Evolutionary conservation across 2,888 invertebrate species (phyloP).

Genomic region (Trissoscelio sp.): DNA sequence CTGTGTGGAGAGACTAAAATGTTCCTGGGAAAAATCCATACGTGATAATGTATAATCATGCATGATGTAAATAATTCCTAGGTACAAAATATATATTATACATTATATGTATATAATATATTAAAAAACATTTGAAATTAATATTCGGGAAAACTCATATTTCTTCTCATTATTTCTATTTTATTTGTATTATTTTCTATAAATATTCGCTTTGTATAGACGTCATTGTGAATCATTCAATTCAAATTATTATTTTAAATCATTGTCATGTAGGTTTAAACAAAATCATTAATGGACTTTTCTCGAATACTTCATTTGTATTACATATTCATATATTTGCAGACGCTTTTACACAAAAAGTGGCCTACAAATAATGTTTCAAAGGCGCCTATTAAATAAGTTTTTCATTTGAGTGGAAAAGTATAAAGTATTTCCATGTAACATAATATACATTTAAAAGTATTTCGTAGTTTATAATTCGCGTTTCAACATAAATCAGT

Average conservation of each 20-base stretch:
- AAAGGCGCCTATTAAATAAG: constrained; percentile 38
- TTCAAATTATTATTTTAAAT: constrained; percentile 6
- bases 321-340: constrained; percentile 23
- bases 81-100: constrained; percentile 14
- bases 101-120: constrained; percentile 14
- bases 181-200: not conserved
- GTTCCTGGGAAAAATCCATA: constrained; percentile 56
- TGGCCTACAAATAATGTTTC: constrained; percentile 54
- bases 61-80: constrained; percentile 43
- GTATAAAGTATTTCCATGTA: constrained; percentile 7
- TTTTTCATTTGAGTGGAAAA: constrained; percentile 32
- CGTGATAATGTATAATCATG: constrained; percentile 55
- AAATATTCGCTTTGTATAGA: no score
- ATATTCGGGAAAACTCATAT: constrained; percentile 17
- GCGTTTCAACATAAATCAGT: constrained; percentile 9
- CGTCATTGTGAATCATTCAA: no score
- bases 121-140: constrained; percentile 3
- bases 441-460: constrained; percentile 3
- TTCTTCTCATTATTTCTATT: not conserved
- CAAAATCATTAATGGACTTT: constrained; percentile 45
- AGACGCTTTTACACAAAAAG: constrained; percentile 42
- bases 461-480: constrained; percentile 16
- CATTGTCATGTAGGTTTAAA: constrained; percentile 38
- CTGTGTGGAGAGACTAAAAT: constrained; percentile 60
- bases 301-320: constrained; percentile 29